Conservation (phyloP, 2,888 invertebrate genomes). For the Margaritifera margaritifera region DNA sequence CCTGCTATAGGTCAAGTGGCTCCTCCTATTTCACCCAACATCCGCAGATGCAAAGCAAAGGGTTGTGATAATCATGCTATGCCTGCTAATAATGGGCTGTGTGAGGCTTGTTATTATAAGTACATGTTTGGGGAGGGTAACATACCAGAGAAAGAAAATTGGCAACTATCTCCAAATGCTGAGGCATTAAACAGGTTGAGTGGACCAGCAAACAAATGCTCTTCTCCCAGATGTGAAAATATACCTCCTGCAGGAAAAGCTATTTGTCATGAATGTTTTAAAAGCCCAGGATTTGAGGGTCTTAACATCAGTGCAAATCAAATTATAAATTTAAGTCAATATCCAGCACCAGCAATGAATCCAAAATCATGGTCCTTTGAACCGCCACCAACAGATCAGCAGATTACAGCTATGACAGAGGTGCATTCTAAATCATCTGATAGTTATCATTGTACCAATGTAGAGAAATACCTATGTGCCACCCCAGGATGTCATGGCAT, state of each 20-base stretch:
- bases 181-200: not conserved
- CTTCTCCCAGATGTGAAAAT: constrained; percentile 17
- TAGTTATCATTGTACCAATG: no score
- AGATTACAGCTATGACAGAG: no score
- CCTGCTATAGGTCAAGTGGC: not conserved
- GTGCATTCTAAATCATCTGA: not conserved
- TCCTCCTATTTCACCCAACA: constrained; percentile 9
- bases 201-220: constrained; percentile 1
- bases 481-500: constrained; percentile 41
- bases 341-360: no score
- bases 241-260: not conserved
- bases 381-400: no score
- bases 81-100: constrained; percentile 29
- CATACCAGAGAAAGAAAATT: not conserved
- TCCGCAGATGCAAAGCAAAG: constrained; percentile 18
- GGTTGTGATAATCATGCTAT: constrained; percentile 25
- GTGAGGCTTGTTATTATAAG: constrained; percentile 32
- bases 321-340: no score
- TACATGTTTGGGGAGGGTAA: constrained; percentile 19
- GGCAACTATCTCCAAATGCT: not conserved
- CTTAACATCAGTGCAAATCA: no score
- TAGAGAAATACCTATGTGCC: constrained; percentile 40
- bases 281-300: no score
- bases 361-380: no score
- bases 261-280: no score